These are phyloP conservation scores for Dasyornis broadbenti DNA, from an alignment of 2,113 vertebrate species.

Conservation along the genomic window DNA sequence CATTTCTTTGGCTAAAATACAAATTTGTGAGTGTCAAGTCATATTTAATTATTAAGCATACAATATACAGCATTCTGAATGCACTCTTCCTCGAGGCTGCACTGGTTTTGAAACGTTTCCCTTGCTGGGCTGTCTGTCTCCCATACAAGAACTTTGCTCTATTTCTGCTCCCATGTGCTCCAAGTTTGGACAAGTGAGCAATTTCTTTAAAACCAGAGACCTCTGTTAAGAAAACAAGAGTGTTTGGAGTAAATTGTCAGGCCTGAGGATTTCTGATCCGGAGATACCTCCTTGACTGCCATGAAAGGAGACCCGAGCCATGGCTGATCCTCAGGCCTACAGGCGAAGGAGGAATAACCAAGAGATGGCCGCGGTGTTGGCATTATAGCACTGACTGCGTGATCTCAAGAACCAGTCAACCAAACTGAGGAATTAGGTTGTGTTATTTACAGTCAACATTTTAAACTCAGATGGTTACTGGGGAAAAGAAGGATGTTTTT, in stretches of 20 bases:
- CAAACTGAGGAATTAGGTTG: neutral
- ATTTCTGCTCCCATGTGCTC: neutral
- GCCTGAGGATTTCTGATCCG: neutral
- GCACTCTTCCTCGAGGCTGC: neutral
- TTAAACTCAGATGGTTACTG: neutral
- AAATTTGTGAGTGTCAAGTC: neutral
- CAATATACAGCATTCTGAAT: neutral
- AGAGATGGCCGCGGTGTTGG: neutral
- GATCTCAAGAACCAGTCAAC: neutral
- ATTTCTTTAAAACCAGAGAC: neutral
- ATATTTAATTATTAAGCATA: neutral
- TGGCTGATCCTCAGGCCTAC: neutral
- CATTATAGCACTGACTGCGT: rapidly evolving
- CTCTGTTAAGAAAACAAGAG: neutral
- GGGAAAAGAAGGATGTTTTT: neutral
- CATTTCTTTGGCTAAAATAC: neutral
- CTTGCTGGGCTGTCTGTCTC: neutral
- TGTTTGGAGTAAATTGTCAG: neutral
- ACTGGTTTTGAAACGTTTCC: neutral
- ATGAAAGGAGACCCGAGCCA: neutral
- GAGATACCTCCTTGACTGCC: neutral
- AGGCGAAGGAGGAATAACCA: neutral
- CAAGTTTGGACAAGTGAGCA: neutral
- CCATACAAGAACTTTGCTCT: neutral
- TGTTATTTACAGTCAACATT: neutral